phyloP scores from a whole-genome alignment of 2,888 invertebrate species.

The Eristalis intricaria region DNA sequence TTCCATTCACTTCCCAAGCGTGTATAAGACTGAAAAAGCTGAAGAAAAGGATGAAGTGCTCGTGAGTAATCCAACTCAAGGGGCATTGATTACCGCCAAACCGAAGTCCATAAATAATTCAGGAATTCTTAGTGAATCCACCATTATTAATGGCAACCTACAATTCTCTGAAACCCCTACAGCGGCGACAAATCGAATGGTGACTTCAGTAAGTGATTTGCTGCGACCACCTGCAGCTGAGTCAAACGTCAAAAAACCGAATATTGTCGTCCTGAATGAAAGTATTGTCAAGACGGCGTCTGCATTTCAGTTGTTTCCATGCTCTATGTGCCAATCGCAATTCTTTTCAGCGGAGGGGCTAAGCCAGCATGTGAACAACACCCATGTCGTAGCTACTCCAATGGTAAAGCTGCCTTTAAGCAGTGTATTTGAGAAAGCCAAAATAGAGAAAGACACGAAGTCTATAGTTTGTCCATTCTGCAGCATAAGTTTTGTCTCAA shows the following conservation, averaged over 20 bases:
- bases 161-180: constrained; percentile 19
- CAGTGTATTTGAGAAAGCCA: constrained; percentile 36
- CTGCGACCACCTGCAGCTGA: constrained; percentile 39
- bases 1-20: constrained; percentile 76
- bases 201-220: constrained; percentile 68
- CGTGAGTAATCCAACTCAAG: constrained; percentile 33
- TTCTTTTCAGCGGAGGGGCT: constrained; percentile 78
- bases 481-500: constrained; percentile 30
- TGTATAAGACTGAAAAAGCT: constrained; percentile 78
- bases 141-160: constrained; percentile 24
- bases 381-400: constrained; percentile 72
- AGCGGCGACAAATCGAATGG: constrained; percentile 73
- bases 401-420: constrained; percentile 77
- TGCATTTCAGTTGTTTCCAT: constrained; percentile 78
- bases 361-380: constrained; percentile 75
- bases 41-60: constrained; percentile 74
- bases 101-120: constrained; percentile 22
- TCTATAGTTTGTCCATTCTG: constrained; percentile 63
- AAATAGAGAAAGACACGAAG: constrained; percentile 4
- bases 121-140: constrained; percentile 27
- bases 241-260: constrained; percentile 75
- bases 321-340: constrained; percentile 77
- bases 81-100: constrained; percentile 49
- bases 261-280: constrained; percentile 80
- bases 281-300: constrained; percentile 79